phyloP scores from a whole-genome alignment of 2,797 vertebrate genomes.

The Hapalemur alaotrensis region DNA sequence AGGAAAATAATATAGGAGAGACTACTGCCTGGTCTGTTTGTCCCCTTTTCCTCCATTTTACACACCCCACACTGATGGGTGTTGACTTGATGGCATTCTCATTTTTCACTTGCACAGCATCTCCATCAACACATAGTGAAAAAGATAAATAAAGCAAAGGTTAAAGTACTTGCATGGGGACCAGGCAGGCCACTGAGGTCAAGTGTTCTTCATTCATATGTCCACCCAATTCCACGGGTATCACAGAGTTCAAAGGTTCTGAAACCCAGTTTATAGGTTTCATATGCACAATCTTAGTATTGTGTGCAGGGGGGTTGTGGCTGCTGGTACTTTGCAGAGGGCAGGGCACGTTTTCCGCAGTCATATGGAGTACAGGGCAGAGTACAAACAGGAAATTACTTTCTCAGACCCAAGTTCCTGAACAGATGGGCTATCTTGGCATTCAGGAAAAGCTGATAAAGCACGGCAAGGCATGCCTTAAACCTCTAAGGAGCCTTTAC shows the following conservation, averaged over 20 bases:
- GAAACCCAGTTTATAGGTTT: not conserved
- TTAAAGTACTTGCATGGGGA: not conserved
- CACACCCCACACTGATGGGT: rapidly evolving
- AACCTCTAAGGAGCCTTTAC: not conserved
- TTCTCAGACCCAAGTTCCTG: not conserved
- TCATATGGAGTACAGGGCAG: not conserved
- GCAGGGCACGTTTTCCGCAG: not conserved
- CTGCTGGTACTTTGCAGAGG: not conserved
- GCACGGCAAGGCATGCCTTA: not conserved
- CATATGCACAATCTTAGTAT: not conserved
- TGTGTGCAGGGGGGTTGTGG: not conserved
- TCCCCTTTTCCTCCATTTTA: not conserved
- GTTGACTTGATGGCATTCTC: not conserved
- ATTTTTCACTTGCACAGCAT: not conserved
- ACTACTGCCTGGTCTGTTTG: not conserved
- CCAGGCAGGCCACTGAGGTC: not conserved
- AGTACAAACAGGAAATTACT: not conserved
- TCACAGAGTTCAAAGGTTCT: not conserved
- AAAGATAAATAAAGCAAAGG: not conserved
- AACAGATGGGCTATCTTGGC: not conserved
- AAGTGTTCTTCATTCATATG: not conserved
- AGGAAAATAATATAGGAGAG: constrained; percentile 65
- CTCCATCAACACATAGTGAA: not conserved
- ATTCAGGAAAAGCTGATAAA: constrained; percentile 6
- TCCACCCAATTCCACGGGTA: not conserved